phyloP scores from a whole-genome alignment of 2,888 invertebrate genomes.

The Baronia brevicornis region DNA sequence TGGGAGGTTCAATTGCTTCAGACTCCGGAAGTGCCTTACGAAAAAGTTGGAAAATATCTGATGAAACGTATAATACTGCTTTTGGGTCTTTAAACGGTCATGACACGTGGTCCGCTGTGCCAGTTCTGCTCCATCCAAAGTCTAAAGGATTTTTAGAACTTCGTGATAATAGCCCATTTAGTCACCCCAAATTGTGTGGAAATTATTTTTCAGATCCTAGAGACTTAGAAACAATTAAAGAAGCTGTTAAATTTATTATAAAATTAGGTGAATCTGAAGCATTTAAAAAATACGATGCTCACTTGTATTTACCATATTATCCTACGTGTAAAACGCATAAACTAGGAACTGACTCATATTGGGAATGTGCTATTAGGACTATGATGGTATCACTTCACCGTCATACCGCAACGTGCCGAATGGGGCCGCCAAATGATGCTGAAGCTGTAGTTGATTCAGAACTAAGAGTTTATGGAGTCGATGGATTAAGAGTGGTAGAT shows the following conservation, averaged over 20 bases:
- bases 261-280: conserved; percentile 75
- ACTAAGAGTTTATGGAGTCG: conserved; percentile 78
- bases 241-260: conserved; percentile 77
- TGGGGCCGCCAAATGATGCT: conserved; percentile 79
- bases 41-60: conserved; percentile 73
- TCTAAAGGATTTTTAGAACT: conserved; percentile 83
- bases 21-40: conserved; percentile 73
- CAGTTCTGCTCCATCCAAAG: conserved; percentile 83
- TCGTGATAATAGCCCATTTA: conserved; percentile 82
- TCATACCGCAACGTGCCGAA: conserved; percentile 80
- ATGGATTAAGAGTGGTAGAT: conserved; percentile 79
- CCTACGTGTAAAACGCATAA: conserved; percentile 66
- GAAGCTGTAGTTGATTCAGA: conserved; percentile 80
- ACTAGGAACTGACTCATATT: conserved; percentile 79
- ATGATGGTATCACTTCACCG: conserved; percentile 75
- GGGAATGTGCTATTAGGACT: conserved; percentile 80
- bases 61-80: conserved; percentile 72
- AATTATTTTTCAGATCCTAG: conserved; percentile 84
- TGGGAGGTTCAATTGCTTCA: conserved; percentile 77
- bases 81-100: conserved; percentile 69
- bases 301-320: conserved; percentile 65
- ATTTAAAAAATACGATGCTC: conserved; percentile 74
- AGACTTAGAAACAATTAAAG: conserved; percentile 75
- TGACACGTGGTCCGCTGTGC: conserved; percentile 79
- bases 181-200: conserved; percentile 84